Conservation (phyloP, 1,140 invertebrate genomes). For the Pemphigus obesinymphae region DNA sequence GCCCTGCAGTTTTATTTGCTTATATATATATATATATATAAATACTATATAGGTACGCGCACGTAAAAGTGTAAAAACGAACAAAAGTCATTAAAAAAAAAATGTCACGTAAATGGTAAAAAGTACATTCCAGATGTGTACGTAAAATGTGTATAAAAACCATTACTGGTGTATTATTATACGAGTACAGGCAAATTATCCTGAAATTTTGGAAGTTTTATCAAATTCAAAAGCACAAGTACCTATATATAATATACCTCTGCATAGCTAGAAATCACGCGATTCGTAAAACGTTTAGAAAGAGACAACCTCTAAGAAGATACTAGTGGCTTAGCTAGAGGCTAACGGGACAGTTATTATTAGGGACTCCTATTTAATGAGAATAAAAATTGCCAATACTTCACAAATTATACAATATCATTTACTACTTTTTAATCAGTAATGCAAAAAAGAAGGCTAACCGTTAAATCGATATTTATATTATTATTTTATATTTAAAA, state of each 20-base stretch:
- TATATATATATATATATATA: background rate
- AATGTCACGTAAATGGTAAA: background rate
- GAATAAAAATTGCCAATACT: too few relatives aligned
- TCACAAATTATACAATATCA: too few relatives aligned
- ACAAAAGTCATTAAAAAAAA: conserved; percentile 1
- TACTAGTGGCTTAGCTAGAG: too few relatives aligned
- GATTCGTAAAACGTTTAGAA: background rate
- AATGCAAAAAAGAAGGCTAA: too few relatives aligned
- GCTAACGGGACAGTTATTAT: too few relatives aligned
- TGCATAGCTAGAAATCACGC: background rate
- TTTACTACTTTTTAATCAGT: too few relatives aligned
- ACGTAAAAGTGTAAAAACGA: background rate
- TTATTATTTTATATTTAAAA: too few relatives aligned
- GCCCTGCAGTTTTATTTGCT: background rate
- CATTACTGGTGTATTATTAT: background rate
- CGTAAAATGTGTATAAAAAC: background rate
- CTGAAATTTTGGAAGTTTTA: background rate
- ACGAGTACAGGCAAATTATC: background rate
- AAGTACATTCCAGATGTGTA: background rate
- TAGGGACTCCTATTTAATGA: too few relatives aligned
- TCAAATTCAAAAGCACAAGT: background rate
- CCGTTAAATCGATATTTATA: too few relatives aligned
- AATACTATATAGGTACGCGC: background rate
- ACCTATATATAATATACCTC: background rate
- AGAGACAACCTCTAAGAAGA: too few relatives aligned